Evolutionary conservation across 2,888 invertebrate genomes (phyloP), one percentile per base, ranked within the genome.

Genomic region (Callosobruchus maculatus): DNA sequence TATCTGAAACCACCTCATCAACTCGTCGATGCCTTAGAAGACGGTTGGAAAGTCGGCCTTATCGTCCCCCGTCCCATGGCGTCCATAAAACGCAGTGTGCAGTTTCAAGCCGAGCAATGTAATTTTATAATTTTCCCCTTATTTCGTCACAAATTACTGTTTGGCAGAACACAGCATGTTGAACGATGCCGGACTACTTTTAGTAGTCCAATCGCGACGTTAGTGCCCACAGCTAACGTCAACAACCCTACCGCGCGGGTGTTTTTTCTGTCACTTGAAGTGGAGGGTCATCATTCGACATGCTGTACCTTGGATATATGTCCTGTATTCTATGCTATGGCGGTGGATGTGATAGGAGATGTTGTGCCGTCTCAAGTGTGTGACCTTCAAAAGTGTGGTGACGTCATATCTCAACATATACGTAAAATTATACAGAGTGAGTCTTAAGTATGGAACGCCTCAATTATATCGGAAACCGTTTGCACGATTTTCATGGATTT

Each of bases 51-150:
- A 49, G 49, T 49, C 49, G 49, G 4, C 49, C 49, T 49, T 49
- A 49, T 49, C 3, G 49, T 49, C 49, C 49, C 49, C 49, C 49
- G 18, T 1, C 49, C 49, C 49, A 49, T 49, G 49, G 49, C 49
- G 49, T 18, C 49, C 49, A 49, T 49, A 49, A 49, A 84, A 84
- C 84, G 85, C 84, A 86, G 85, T 87, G 86, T 49, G 49, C 13
- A 49, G 49, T 49, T 49, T 49, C 85, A 85, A 86, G 83, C 84
- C 85, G 85, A 86, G 87, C 87, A 87, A 87, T 87, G 87, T 88
- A 88, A 88, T 88, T 88, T 87, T 87, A 88, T 88, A 88, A 88
- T 88, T 88, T 88, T 88, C 87, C 87, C 87, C 87, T 87, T 85
- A 87, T 88, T 87, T 88, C 87, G 87, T 87, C 87, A 87, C 87